These are phyloP conservation scores for Arion vulgaris DNA, from an alignment of 1,140 invertebrate species.

Conservation along the genomic window DNA sequence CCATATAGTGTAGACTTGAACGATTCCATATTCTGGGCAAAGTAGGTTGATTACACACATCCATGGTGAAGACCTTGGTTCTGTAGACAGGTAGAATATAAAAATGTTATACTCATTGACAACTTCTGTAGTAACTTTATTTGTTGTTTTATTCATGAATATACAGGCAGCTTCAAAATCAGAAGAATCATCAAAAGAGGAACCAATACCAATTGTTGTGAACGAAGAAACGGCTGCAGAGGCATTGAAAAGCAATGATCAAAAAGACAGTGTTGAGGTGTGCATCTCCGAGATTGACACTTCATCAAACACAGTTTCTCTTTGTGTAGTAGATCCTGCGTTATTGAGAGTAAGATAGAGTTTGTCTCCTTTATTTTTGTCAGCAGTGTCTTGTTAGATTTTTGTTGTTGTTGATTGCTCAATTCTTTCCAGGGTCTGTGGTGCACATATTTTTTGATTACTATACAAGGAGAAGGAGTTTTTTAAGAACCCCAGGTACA, in stretches of 20 bases:
- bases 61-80: no score
- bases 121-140: no score
- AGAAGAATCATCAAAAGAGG: conserved; percentile 7
- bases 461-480: no score
- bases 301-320: neutral
- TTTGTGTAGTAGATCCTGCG: conserved; percentile 24
- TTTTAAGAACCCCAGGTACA: no score
- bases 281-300: neutral
- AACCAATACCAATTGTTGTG: neutral
- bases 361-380: neutral
- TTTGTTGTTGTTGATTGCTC: neutral
- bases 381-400: neutral
- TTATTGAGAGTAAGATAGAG: conserved; percentile 15
- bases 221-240: conserved; percentile 30
- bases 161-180: neutral
- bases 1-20: no score
- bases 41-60: no score
- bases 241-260: conserved; percentile 32
- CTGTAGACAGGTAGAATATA: no score
- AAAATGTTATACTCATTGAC: no score
- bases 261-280: conserved; percentile 16
- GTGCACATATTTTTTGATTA: no score
- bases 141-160: no score
- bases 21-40: no score
- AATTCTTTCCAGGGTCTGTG: no score